phyloP scores from a whole-genome alignment of 1,140 invertebrate species.

The Leptonema lineaticorne region DNA sequence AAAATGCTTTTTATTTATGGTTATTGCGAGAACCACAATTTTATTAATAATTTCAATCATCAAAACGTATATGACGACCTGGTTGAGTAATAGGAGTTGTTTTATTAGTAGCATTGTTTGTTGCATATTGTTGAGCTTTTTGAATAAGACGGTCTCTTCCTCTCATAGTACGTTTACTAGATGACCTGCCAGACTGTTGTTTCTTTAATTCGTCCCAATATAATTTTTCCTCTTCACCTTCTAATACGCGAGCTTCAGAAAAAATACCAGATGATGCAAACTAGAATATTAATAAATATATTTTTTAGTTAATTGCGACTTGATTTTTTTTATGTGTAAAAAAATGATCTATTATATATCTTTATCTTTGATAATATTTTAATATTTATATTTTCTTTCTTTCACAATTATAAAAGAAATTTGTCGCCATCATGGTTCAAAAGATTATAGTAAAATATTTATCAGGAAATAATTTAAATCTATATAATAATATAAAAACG shows the following conservation, averaged over 20 bases:
- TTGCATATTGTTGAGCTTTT: constrained; percentile 7
- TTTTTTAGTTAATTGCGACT: no score
- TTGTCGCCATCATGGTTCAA: no score
- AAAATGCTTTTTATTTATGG: no score
- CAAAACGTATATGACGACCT: constrained; percentile 38
- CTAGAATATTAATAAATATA: constrained; percentile 7
- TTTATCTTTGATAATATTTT: background rate
- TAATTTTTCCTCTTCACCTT: constrained; percentile 31
- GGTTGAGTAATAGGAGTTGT: constrained; percentile 3
- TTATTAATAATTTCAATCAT: constrained; percentile 37
- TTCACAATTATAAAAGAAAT: no score
- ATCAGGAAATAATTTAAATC: no score
- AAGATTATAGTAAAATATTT: no score
- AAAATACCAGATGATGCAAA: constrained; percentile 35
- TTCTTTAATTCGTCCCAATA: constrained; percentile 37
- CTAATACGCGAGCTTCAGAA: constrained; percentile 23
- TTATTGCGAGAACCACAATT: no score
- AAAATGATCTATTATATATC: no score
- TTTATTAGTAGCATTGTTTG: background rate
- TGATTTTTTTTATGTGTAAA: no score
- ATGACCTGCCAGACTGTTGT: constrained; percentile 29
- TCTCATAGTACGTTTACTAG: constrained; percentile 33
- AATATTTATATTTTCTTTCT: no score
- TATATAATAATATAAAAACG: no score
- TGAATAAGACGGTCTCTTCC: constrained; percentile 34